Conservation (phyloP, 2,797 vertebrate genomes). For the Xerus rutilus region DNA sequence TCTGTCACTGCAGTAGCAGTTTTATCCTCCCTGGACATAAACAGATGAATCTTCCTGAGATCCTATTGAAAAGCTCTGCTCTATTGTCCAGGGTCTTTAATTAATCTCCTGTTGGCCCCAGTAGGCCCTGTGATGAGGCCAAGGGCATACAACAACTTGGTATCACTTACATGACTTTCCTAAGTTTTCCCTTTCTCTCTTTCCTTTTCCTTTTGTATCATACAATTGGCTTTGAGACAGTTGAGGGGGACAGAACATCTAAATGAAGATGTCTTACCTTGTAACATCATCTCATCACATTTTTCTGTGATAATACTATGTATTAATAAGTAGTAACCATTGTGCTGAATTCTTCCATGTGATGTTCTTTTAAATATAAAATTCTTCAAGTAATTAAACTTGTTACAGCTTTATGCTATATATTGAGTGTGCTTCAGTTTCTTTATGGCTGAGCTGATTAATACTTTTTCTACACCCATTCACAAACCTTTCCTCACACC, state of each 20-base stretch:
- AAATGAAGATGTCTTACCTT: not conserved
- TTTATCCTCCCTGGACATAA: conserved; percentile 2
- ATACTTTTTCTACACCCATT: not conserved
- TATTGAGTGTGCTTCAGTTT: not conserved
- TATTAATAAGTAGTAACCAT: not conserved
- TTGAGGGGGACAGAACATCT: not conserved
- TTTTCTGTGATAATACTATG: not conserved
- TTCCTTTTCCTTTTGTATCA: not conserved
- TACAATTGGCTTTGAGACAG: not conserved
- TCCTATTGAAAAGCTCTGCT: not conserved
- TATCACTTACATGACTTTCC: not conserved
- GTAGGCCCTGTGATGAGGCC: not conserved
- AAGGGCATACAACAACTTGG: not conserved
- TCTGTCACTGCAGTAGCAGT: not conserved
- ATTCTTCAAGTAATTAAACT: not conserved
- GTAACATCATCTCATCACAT: not conserved
- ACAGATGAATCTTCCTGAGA: conserved; percentile 1
- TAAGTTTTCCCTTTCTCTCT: not conserved
- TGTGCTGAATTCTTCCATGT: not conserved
- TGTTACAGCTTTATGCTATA: not conserved
- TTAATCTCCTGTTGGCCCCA: not conserved
- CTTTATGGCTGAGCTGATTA: not conserved
- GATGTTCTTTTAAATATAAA: not conserved
- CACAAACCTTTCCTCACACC: not conserved
- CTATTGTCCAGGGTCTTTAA: not conserved